Percentiles rank a stretch among this genome's conserved stretches.
Evolutionary conservation across 2,797 vertebrate species (phyloP).

Genomic region (Labeo calbasu): DNA sequence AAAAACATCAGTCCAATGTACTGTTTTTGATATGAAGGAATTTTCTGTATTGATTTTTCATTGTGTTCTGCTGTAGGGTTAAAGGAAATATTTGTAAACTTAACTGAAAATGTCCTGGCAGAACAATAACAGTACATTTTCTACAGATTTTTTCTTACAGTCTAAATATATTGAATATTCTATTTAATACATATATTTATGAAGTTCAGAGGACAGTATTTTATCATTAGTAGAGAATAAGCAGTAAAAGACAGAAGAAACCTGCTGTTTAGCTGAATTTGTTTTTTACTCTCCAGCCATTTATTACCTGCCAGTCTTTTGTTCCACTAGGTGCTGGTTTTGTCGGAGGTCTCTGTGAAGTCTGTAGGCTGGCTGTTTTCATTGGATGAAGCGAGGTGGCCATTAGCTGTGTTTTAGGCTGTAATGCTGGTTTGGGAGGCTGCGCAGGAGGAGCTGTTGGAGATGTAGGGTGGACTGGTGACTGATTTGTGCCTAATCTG

Average conservation of each 20-base stretch:
- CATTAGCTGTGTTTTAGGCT: slow-evolving; percentile 24
- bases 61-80: neutral
- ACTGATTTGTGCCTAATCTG: slow-evolving; percentile 47
- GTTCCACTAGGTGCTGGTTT: slow-evolving; percentile 29
- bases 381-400: slow-evolving; percentile 30
- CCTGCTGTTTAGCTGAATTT: slow-evolving; percentile 15
- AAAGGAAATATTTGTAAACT: neutral
- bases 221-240: neutral
- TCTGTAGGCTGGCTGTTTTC: slow-evolving; percentile 29
- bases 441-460: slow-evolving; percentile 6
- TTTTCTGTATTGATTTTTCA: neutral
- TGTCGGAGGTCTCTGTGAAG: slow-evolving; percentile 30
- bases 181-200: neutral
- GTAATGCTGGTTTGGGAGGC: slow-evolving; percentile 60
- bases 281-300: slow-evolving; percentile 24
- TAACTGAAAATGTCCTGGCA: neutral
- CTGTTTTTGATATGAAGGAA: neutral
- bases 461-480: slow-evolving; percentile 7
- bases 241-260: neutral
- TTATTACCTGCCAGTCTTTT: slow-evolving; percentile 26
- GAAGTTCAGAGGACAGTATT: neutral
- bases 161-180: neutral
- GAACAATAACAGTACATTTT: neutral
- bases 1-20: neutral
- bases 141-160: neutral